Evolutionary conservation across 2,888 invertebrate species (phyloP).

Genomic region (Catocala sponsa): DNA sequence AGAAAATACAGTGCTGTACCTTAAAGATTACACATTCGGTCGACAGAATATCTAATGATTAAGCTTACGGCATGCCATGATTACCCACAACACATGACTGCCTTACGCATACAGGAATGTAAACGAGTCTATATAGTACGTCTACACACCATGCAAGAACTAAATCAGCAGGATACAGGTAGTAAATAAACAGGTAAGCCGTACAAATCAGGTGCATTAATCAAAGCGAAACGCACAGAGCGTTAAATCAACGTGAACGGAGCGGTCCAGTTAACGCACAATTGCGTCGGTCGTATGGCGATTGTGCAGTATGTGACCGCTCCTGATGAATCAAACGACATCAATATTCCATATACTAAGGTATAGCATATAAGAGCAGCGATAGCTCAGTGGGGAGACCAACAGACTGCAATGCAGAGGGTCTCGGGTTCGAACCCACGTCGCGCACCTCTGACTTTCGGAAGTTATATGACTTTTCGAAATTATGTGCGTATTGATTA

Average conservation of each 20-base stretch:
- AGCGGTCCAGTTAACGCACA: constrained; percentile 47
- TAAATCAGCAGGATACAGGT: not conserved
- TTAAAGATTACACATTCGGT: no score
- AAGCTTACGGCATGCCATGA: no score
- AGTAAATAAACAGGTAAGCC: constrained; percentile 32
- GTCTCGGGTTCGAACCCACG: no score
- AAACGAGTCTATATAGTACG: not conserved
- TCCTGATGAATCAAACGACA: constrained; percentile 65
- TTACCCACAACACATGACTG: no score
- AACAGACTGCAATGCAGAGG: no score
- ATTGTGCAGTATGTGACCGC: constrained; percentile 23
- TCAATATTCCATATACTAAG: constrained; percentile 34
- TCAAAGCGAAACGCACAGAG: constrained; percentile 32
- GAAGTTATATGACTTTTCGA: no score
- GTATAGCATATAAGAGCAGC: not conserved
- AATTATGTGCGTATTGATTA: no score
- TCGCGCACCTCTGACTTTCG: no score
- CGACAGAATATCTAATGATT: no score
- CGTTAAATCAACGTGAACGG: constrained; percentile 36
- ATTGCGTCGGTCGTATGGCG: constrained; percentile 51
- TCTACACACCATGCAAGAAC: not conserved
- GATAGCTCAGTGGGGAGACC: no score
- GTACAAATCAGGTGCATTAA: constrained; percentile 35
- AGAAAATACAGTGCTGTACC: no score
- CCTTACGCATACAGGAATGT: no score